Percentiles rank a stretch among this genome's conserved stretches.
These are phyloP conservation scores for Lepilemur ruficaudatus DNA, from an alignment of 2,797 vertebrate species.

Conservation along the genomic window DNA sequence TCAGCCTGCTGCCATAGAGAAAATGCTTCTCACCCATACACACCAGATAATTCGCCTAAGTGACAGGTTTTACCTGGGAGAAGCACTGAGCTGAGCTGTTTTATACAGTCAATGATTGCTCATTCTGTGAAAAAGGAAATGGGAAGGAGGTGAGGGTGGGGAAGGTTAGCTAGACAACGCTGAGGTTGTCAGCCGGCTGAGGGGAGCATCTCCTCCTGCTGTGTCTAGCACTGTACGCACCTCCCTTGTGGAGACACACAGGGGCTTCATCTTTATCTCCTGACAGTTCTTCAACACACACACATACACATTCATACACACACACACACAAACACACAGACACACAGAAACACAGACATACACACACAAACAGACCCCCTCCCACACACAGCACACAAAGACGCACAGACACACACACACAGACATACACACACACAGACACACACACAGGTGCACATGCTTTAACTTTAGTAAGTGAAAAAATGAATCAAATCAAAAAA, in stretches of 20 bases:
- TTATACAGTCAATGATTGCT: conserved; percentile 80
- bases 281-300: conserved; percentile 60
- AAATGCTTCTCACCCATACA: conserved; percentile 76
- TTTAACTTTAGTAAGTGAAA: conserved; percentile 51
- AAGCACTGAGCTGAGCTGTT: conserved; percentile 78
- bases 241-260: conserved; percentile 71
- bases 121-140: conserved; percentile 61
- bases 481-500: conserved; percentile 31
- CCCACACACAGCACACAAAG: too few relatives aligned
- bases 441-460: too few relatives aligned
- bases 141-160: conserved; percentile 57
- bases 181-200: conserved; percentile 69
- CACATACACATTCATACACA: not conserved
- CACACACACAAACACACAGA: too few relatives aligned
- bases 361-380: too few relatives aligned
- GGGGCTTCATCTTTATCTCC: conserved; percentile 27
- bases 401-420: not conserved
- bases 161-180: conserved; percentile 62
- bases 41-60: conserved; percentile 81
- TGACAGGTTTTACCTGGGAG: conserved; percentile 81
- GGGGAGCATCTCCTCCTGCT: conserved; percentile 57
- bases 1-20: conserved; percentile 72
- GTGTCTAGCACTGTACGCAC: conserved; percentile 74
- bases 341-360: too few relatives aligned
- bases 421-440: not conserved